Evolutionary conservation across 2,113 vertebrate species (phyloP).

Genomic region (Sula dactylatra): DNA sequence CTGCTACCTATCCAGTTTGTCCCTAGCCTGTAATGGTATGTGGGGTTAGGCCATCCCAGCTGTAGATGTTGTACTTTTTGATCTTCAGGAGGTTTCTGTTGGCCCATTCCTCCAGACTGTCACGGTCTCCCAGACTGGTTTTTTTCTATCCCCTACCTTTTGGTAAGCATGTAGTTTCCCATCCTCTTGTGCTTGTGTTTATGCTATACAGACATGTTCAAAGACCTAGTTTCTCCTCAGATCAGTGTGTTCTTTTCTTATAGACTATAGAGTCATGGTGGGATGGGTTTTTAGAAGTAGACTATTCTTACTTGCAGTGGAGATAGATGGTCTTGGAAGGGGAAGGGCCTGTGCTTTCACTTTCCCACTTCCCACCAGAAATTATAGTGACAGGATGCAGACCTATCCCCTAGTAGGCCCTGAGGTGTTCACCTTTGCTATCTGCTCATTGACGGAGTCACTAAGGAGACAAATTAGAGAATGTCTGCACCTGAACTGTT

Average conservation of each 20-base stretch:
- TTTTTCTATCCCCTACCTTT: not conserved
- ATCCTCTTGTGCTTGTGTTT: not conserved
- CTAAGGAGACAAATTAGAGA: not conserved
- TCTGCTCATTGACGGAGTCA: not conserved
- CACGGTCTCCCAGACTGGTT: not conserved
- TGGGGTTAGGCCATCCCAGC: not conserved
- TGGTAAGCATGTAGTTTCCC: not conserved
- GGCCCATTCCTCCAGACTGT: not conserved
- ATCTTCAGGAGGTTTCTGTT: not conserved
- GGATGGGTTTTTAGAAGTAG: not conserved
- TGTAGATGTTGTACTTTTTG: not conserved
- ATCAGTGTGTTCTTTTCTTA: not conserved
- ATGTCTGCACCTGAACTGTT: not conserved
- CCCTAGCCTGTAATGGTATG: not conserved
- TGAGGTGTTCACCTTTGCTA: not conserved
- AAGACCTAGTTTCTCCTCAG: not conserved
- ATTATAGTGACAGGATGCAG: not conserved
- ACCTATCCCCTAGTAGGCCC: not conserved
- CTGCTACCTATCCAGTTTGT: not conserved
- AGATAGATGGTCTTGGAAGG: not conserved
- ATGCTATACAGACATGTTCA: not conserved
- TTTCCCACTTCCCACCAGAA: not conserved
- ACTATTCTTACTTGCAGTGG: not conserved
- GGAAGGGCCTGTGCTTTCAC: not conserved
- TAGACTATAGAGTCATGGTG: not conserved